Percentiles rank a stretch among this genome's conserved stretches.
phyloP scores from a whole-genome alignment of 37 sponge, comb jelly and placozoan species.

The Hexactinellida sp. region DNA sequence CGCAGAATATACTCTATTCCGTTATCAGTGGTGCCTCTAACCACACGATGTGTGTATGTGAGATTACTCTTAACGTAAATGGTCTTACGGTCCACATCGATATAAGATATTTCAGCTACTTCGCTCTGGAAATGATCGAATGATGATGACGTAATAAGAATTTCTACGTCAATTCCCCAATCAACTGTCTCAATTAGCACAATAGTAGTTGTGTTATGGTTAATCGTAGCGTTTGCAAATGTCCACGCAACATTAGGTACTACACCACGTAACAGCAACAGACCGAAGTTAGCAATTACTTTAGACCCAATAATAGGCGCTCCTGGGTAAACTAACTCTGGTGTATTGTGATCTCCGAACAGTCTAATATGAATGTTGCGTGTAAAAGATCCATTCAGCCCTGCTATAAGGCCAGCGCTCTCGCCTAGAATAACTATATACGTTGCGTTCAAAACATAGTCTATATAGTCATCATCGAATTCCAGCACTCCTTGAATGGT shows the following conservation, averaged over 20 bases:
- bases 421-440: slow-evolving; percentile 43
- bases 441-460: slow-evolving; percentile 51
- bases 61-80: slow-evolving; percentile 26
- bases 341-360: slow-evolving; percentile 34
- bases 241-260: slow-evolving; percentile 39
- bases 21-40: neutral
- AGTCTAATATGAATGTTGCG: slow-evolving; percentile 43
- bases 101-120: slow-evolving; percentile 23
- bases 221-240: slow-evolving; percentile 19
- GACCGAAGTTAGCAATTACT: slow-evolving; percentile 71
- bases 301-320: slow-evolving; percentile 53
- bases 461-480: slow-evolving; percentile 35
- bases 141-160: slow-evolving; percentile 69
- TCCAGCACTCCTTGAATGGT: slow-evolving; percentile 74
- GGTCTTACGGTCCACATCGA: slow-evolving; percentile 23
- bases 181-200: slow-evolving; percentile 30
- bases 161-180: slow-evolving; percentile 51
- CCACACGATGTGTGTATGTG: slow-evolving; percentile 27
- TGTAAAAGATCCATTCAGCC: slow-evolving; percentile 41
- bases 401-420: neutral
- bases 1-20: slow-evolving; percentile 18
- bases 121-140: slow-evolving; percentile 62
- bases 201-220: slow-evolving; percentile 18
- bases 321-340: neutral
- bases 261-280: slow-evolving; percentile 38